These are phyloP conservation scores for Ecliptopera silaceata DNA, from an alignment of 2,888 invertebrate genomes.

Conservation along the genomic window DNA sequence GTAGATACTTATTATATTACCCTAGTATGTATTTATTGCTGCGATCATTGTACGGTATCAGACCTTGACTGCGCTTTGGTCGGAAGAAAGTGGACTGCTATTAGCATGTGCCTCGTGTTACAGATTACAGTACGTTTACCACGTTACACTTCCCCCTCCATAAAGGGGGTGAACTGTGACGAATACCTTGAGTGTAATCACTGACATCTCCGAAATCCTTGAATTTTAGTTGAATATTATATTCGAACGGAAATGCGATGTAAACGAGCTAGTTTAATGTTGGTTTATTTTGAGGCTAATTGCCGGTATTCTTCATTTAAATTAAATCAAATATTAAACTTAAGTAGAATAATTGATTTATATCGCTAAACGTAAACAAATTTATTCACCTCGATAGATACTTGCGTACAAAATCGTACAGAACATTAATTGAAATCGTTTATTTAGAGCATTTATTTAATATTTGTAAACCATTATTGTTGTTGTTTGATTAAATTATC, in stretches of 20 bases:
- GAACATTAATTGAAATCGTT: no score
- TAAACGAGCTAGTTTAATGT: constrained; percentile 14
- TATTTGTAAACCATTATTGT: no score
- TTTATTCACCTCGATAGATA: no score
- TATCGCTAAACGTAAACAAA: no score
- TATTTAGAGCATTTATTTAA: no score
- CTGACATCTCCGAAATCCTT: constrained; percentile 25
- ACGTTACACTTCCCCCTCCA: constrained; percentile 10
- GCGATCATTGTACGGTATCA: constrained; percentile 28
- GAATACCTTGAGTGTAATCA: constrained; percentile 26
- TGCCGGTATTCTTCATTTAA: background rate
- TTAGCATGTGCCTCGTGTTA: constrained; percentile 50
- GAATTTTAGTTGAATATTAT: constrained; percentile 17
- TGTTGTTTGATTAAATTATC: no score
- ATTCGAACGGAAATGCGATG: constrained; percentile 29
- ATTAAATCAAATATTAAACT: background rate
- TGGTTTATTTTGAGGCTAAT: background rate
- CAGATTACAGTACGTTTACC: constrained; percentile 38
- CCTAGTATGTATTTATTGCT: constrained; percentile 22
- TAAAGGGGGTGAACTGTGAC: constrained; percentile 23
- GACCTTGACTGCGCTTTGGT: constrained; percentile 49
- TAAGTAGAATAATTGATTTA: no score
- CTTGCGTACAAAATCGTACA: no score
- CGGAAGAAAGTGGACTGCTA: constrained; percentile 56
- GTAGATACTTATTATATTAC: constrained; percentile 32